Conservation (phyloP, 1,140 invertebrate genomes). For the Caenorhabditis remanei region DNA sequence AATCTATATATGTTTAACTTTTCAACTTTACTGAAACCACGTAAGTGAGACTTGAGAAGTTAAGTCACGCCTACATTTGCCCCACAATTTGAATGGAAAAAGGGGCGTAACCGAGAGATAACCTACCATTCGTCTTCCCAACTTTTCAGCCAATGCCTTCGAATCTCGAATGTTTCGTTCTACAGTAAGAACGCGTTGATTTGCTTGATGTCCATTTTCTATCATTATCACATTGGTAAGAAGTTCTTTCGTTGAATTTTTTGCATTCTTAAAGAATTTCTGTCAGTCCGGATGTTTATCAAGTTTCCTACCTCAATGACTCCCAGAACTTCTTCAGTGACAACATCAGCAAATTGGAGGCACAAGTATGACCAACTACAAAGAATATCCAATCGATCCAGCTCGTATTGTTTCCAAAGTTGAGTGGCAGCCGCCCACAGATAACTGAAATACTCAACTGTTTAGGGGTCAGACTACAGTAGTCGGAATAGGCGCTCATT, state of each 20-base stretch:
- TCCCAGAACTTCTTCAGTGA: slow-evolving; percentile 32
- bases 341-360: slow-evolving; percentile 60
- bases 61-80: too few relatives aligned
- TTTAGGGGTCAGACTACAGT: background rate
- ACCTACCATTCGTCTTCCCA: slow-evolving; percentile 7
- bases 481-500: too few relatives aligned
- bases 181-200: slow-evolving; percentile 58
- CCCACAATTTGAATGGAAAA: too few relatives aligned
- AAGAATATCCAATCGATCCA: slow-evolving; percentile 61
- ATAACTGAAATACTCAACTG: slow-evolving; percentile 46
- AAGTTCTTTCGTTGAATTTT: slow-evolving; percentile 28
- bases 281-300: too few relatives aligned
- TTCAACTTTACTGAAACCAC: too few relatives aligned
- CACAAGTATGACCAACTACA: slow-evolving; percentile 59
- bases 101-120: too few relatives aligned
- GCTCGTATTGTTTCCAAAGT: slow-evolving; percentile 60
- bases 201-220: slow-evolving; percentile 59
- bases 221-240: slow-evolving; percentile 55
- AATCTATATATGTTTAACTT: too few relatives aligned
- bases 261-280: slow-evolving; percentile 27
- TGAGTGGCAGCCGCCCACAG: slow-evolving; percentile 54
- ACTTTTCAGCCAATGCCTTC: slow-evolving; percentile 36
- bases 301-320: slow-evolving; percentile 39
- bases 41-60: too few relatives aligned
- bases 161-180: slow-evolving; percentile 57